These are phyloP conservation scores for Geopemphigus sp. DNA, from an alignment of 1,140 invertebrate genomes.

Conservation along the genomic window DNA sequence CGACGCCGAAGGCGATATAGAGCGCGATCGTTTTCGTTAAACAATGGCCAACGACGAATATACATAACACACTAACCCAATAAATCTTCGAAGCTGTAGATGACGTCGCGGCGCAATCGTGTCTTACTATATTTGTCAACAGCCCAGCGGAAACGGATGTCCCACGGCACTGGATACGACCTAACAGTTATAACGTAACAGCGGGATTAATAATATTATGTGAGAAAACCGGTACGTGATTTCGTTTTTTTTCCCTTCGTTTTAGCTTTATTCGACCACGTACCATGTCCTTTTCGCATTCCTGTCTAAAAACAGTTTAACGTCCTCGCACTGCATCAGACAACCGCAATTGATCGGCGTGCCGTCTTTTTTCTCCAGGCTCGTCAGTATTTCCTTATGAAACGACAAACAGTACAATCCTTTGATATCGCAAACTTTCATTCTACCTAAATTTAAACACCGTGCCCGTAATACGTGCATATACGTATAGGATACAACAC, in stretches of 20 bases:
- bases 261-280: not conserved
- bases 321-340: slow-evolving; percentile 56
- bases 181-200: slow-evolving; percentile 33
- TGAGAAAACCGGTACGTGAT: not conserved
- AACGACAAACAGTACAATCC: slow-evolving; percentile 57
- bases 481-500: too few species aligned
- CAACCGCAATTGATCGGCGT: slow-evolving; percentile 54
- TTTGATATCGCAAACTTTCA: slow-evolving; percentile 54
- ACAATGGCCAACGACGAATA: not conserved
- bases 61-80: slow-evolving; percentile 51
- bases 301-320: slow-evolving; percentile 51
- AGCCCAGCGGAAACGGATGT: slow-evolving; percentile 54
- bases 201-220: not conserved
- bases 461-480: too few species aligned
- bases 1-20: not conserved
- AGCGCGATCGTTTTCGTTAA: not conserved
- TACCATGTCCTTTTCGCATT: slow-evolving; percentile 22
- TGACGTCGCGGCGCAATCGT: slow-evolving; percentile 60
- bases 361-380: slow-evolving; percentile 45
- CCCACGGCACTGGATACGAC: slow-evolving; percentile 52
- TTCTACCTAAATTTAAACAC: slow-evolving; percentile 48
- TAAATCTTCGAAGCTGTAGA: slow-evolving; percentile 62
- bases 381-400: slow-evolving; percentile 51
- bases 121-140: slow-evolving; percentile 54
- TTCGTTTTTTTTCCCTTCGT: not conserved